Evolutionary conservation across 2,113 vertebrate species (phyloP).

Genomic region (Salminus brasiliensis): DNA sequence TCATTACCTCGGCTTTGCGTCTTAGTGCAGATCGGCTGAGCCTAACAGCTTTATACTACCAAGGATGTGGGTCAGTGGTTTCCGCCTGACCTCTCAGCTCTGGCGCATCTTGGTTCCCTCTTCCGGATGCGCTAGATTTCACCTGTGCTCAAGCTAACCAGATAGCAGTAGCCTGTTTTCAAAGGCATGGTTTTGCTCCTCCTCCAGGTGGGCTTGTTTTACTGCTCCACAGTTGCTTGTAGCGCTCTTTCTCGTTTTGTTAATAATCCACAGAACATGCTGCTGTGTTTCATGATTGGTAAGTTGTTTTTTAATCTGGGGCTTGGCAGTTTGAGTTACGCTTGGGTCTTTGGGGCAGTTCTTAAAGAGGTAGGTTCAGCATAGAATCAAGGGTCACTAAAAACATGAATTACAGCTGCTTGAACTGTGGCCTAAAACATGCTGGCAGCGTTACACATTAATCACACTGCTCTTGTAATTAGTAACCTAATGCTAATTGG

Average conservation of each 20-base stretch:
- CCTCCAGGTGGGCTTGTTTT: neutral
- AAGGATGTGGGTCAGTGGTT: constrained; percentile 29
- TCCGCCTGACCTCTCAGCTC: neutral
- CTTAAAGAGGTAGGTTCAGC: neutral
- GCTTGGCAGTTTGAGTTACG: too few species aligned
- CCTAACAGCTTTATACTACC: neutral
- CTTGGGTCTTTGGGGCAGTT: too few species aligned
- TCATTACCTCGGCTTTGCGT: constrained; percentile 16
- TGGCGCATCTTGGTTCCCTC: neutral
- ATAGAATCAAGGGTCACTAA: neutral
- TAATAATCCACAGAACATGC: neutral
- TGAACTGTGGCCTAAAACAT: neutral
- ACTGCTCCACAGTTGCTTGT: neutral
- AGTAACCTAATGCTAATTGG: constrained; percentile 7
- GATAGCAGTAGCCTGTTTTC: neutral
- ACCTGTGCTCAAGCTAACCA: neutral
- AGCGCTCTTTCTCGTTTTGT: neutral
- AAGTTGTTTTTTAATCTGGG: neutral
- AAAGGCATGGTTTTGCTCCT: neutral
- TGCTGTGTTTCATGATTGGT: neutral
- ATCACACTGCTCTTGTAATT: neutral
- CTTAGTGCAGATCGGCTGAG: neutral
- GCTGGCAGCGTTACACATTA: neutral
- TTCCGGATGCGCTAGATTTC: neutral
- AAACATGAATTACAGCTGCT: neutral